Base-by-base conservation (phyloP, 2,113 vertebrate species). In the Mirza zaza region DNA sequence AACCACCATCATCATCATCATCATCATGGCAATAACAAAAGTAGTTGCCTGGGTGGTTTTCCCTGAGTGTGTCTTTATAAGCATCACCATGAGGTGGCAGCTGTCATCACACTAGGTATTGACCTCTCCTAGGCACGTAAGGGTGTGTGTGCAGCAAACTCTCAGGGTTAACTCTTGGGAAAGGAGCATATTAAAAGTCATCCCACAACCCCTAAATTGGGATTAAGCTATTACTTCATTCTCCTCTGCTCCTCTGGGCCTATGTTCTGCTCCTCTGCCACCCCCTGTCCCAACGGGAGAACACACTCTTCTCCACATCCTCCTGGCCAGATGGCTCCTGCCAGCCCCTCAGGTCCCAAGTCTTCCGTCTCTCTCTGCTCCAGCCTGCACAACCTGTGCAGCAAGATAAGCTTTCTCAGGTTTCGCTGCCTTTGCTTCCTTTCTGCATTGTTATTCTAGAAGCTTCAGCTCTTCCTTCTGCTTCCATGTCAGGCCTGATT, bases 31-130 rank as follows among this genome's bases (percentile, higher is more conserved):
- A 73, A 21, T 34, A 23, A 65, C 34, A 29, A 63, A 63, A 61
- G 21, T 25, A 61, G 59, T 14, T 23, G 23, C 42, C 45, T 23
- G 15, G 29, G 80, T 2, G 39, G 29, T 11, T 77, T 59, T 42
- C 67, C 91, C 11, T 12, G 1, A 63, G 36, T 36, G 6, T 73
- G 67, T 90, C 45, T 73, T 90, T 86, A 34, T 45, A 50, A 92
- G 75, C 61, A 59, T 34, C 23, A 36, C 96, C 95, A 89, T 85
- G 4, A 96, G 96, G 89, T 91, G 93, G 95, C 89, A 95, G 91
- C 89, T 27, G 71, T 25, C 14, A 34, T 5, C 71, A 73, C 50
- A 3, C 63, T 84, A 63, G 42, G 13, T 27, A 10, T 23, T 39
- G 12, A 34, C 20, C 8, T 52, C 48, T 29, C 50, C 20, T 81